Evolutionary conservation across 2,888 invertebrate species (phyloP), one percentile per base, ranked within the genome.

Genomic region (Sussaba pulchella): DNA sequence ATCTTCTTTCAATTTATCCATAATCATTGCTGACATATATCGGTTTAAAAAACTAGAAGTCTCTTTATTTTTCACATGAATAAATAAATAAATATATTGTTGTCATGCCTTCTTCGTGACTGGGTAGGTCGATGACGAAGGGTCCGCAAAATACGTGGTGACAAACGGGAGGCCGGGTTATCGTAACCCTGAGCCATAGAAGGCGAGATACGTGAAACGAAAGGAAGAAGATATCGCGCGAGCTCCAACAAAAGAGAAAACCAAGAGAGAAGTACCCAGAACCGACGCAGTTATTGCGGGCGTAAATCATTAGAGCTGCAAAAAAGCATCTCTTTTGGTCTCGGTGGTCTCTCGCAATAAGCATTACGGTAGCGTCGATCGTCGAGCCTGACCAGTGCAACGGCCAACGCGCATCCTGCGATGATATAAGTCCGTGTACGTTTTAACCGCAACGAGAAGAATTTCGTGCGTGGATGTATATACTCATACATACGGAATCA

Each of bases 261-360:
- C n/a, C 59, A 66, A 14, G 45, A 70, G 43, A 21, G 26, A n/a
- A 47, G 14, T 43, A 39, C 21, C 39, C 24, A 41, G 26, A 24
- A 70, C 50, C 10, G 41, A 19, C 54, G 24, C 43, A 31, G 71
- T 59, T 50, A 24, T 70, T 59, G 78, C 47, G 54, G 74, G 67
- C 75, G 81, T 74, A 78, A 75, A 82, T 78, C 66, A 66, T 36
- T 59, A 57, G 39, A 66, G n/a, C 57, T 52, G 9, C 71, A 45
- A 54, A n/a, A n/a, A 74, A 59, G 47, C 59, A 45, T n/a, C 17
- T 14, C 14, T 78, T 52, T 26, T 41, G 61, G 45, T 50, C 61
- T 63, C 21, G 36, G 19, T 39, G 54, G 24, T 73, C 41, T n/a
- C n/a, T 69, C 72, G 72, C 47, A 72, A 78, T 54, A n/a, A 24